A percentile compares a stretch with the other conserved stretches of the same genome.
Evolutionary conservation across 2,113 vertebrate genomes (phyloP).

Genomic region (Emydocephalus ijimae): DNA sequence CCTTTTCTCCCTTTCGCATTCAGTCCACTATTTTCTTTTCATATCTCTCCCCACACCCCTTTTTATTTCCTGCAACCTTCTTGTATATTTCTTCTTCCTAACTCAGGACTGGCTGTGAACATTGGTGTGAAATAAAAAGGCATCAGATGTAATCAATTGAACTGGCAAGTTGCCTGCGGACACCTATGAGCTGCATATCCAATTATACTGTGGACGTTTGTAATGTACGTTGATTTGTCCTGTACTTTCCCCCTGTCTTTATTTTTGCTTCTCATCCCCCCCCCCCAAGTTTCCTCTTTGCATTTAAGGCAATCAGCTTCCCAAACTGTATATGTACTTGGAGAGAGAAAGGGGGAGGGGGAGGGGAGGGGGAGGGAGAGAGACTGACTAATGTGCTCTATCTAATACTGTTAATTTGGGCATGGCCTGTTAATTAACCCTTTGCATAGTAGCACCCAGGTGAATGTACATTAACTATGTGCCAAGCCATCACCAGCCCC

Average conservation of each 20-base stretch:
- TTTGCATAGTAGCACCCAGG: not conserved
- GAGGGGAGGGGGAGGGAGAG: not conserved
- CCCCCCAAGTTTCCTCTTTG: slow-evolving; percentile 41
- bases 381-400: not conserved
- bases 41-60: not conserved
- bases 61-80: slow-evolving; percentile 60
- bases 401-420: slow-evolving; percentile 7
- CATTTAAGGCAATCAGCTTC: slow-evolving; percentile 47
- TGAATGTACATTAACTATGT: not conserved
- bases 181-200: slow-evolving; percentile 51
- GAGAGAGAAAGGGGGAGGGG: too few relatives aligned
- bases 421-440: slow-evolving; percentile 15
- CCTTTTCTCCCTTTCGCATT: slow-evolving; percentile 17
- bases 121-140: slow-evolving; percentile 80
- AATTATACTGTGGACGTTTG: slow-evolving; percentile 37
- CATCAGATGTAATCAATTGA: slow-evolving; percentile 72
- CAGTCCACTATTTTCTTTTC: slow-evolving; percentile 34
- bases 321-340: not conserved
- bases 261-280: not conserved
- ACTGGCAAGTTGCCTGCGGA: slow-evolving; percentile 66
- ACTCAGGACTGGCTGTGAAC: slow-evolving; percentile 61
- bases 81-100: slow-evolving; percentile 6
- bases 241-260: slow-evolving; percentile 21
- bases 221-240: not conserved
- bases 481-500: not conserved